phyloP scores from a whole-genome alignment of 2,113 vertebrate species.

The Rhagologus leucostigma region DNA sequence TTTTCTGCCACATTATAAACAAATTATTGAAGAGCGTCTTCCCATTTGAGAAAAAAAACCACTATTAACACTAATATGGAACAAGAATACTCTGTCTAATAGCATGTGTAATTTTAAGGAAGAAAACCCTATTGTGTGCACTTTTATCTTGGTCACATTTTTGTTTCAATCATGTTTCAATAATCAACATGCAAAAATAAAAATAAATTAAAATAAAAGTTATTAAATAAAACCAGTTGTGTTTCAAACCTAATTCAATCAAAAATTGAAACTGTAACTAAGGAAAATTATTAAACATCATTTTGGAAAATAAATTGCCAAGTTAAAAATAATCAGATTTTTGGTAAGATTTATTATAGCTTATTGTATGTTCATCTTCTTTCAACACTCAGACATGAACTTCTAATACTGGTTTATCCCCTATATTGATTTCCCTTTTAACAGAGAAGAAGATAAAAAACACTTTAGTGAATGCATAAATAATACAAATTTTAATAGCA shows the following conservation, averaged over 20 bases:
- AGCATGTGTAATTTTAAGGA: background rate
- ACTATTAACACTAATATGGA: background rate
- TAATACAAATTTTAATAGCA: background rate
- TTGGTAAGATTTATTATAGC: background rate
- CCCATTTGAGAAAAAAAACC: background rate
- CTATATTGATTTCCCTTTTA: background rate
- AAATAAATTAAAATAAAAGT: background rate
- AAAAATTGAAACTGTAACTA: background rate
- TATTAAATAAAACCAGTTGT: background rate
- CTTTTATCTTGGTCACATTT: background rate
- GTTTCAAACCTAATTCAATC: background rate
- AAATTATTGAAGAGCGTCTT: background rate
- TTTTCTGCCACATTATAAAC: background rate
- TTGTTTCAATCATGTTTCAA: background rate
- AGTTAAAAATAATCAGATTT: background rate
- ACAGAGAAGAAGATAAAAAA: background rate
- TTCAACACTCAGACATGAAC: background rate
- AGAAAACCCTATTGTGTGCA: background rate
- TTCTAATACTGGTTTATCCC: background rate
- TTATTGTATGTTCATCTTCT: background rate
- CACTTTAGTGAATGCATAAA: background rate
- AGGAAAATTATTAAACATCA: background rate
- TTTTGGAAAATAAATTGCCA: background rate
- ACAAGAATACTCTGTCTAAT: background rate
- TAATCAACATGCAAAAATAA: background rate